Evolutionary conservation across 2,888 invertebrate species (phyloP).

Genomic region (Volucella bombylans): DNA sequence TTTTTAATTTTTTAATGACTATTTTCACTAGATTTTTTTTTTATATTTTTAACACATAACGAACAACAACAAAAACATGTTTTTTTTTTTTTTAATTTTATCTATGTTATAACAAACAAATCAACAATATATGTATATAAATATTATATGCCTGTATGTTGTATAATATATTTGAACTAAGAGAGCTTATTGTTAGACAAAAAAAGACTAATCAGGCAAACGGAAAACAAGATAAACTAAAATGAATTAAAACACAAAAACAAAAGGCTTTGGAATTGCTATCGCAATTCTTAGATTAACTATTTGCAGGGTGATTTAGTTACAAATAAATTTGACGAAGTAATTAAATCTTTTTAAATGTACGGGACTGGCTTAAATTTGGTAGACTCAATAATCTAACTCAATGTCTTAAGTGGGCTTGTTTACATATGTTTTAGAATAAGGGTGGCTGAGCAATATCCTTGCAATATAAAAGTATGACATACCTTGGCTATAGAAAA

Average conservation of each 20-base stretch:
- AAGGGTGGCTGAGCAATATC: too few relatives aligned
- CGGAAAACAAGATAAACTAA: slow-evolving; percentile 20
- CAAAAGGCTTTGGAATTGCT: slow-evolving; percentile 30
- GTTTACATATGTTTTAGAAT: too few relatives aligned
- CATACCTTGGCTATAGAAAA: too few relatives aligned
- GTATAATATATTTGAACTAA: slow-evolving; percentile 68
- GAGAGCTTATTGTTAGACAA: slow-evolving; percentile 65
- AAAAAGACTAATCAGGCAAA: slow-evolving; percentile 28
- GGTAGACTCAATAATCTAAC: too few relatives aligned
- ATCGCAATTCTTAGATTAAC: neutral
- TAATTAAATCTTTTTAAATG: too few relatives aligned
- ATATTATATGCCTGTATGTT: slow-evolving; percentile 63
- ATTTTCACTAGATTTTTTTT: slow-evolving; percentile 71
- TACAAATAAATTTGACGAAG: too few relatives aligned
- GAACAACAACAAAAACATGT: slow-evolving; percentile 70
- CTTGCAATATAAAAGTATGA: too few relatives aligned
- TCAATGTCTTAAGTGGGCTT: too few relatives aligned
- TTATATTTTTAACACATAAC: slow-evolving; percentile 76
- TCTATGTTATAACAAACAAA: slow-evolving; percentile 71
- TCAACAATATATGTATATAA: slow-evolving; percentile 66
- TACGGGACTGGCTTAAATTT: slow-evolving; percentile 24
- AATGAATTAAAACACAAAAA: slow-evolving; percentile 39
- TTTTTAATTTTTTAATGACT: slow-evolving; percentile 58
- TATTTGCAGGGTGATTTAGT: too few relatives aligned
- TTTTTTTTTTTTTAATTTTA: slow-evolving; percentile 35